Percentiles rank a stretch among this genome's conserved stretches.
phyloP scores from a whole-genome alignment of 1,140 invertebrate species.

The Marisa cornuarietis region DNA sequence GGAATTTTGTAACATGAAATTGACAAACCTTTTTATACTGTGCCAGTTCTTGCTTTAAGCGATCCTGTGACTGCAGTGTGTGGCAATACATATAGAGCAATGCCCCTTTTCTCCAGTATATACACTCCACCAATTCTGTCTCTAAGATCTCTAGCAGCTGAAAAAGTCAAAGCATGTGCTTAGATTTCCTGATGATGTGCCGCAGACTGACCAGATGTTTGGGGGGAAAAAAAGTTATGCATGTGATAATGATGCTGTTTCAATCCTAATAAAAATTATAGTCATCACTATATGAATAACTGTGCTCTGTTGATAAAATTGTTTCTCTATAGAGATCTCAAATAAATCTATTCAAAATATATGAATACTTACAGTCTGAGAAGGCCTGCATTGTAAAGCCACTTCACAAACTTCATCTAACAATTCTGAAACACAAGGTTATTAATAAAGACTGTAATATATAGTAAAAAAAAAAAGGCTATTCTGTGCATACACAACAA shows the following conservation, averaged over 20 bases:
- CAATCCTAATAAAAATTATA: no score
- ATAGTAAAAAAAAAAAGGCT: conserved; percentile 7
- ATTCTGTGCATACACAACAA: no score
- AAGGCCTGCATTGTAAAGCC: background rate
- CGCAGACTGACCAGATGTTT: background rate
- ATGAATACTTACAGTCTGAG: conserved; percentile 9
- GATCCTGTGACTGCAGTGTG: conserved; percentile 35
- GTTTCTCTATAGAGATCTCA: no score
- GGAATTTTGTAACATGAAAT: background rate
- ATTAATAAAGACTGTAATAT: background rate
- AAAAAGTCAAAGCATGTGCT: conserved; percentile 7
- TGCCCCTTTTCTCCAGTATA: conserved; percentile 55
- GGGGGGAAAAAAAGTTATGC: background rate
- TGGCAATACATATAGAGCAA: conserved; percentile 59
- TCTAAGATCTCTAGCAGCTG: conserved; percentile 39
- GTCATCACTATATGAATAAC: no score
- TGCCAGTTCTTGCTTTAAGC: conserved; percentile 4
- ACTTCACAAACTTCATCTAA: conserved; percentile 1
- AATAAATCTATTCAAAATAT: no score
- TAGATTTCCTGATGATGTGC: background rate
- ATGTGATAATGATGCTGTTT: no score
- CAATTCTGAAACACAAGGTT: conserved; percentile 2
- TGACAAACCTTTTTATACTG: conserved; percentile 25
- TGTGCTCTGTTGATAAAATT: background rate
- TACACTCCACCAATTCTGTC: conserved; percentile 46